Percentiles rank a stretch among this genome's conserved stretches.
Evolutionary conservation across 2,888 invertebrate species (phyloP).

Genomic region (Pseudoips prasinana): DNA sequence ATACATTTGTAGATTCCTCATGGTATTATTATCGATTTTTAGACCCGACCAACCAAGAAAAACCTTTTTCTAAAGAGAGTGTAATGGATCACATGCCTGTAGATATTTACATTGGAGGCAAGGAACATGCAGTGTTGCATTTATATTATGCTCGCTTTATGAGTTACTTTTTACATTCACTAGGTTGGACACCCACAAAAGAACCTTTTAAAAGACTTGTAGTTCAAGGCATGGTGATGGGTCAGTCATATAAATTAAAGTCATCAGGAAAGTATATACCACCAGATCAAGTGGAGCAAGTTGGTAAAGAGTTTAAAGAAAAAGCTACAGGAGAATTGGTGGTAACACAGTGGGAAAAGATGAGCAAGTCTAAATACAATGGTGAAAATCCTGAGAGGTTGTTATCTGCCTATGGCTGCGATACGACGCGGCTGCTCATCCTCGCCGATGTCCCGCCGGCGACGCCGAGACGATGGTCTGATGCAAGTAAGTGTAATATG

Average conservation of each 20-base stretch:
- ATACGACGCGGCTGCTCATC: constrained; percentile 94
- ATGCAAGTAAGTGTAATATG: constrained; percentile 85
- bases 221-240: constrained; percentile 98
- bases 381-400: constrained; percentile 96
- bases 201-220: constrained; percentile 97
- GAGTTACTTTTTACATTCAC: constrained; percentile 93
- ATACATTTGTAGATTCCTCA: constrained; percentile 99
- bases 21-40: constrained; percentile 98
- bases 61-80: constrained; percentile 85
- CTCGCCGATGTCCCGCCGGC: constrained; percentile 95
- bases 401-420: constrained; percentile 91
- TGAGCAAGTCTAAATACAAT: constrained; percentile 99
- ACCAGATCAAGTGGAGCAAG: constrained; percentile 83
- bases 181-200: constrained; percentile 86
- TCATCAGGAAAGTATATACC: constrained; percentile 90
- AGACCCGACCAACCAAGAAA: constrained; percentile 87
- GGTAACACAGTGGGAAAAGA: constrained; percentile 95
- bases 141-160: constrained; percentile 98
- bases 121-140: constrained; percentile 98
- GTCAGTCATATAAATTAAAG: constrained; percentile 88
- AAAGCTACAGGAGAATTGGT: constrained; percentile 86
- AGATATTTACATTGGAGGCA: constrained; percentile 97
- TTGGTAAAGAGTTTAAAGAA: constrained; percentile 83
- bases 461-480: constrained; percentile 94
- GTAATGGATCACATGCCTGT: constrained; percentile 89